Evolutionary conservation across 2,113 vertebrate species (phyloP), one percentile per base, ranked within the genome.

Genomic region (Potamarius usumacintae): DNA sequence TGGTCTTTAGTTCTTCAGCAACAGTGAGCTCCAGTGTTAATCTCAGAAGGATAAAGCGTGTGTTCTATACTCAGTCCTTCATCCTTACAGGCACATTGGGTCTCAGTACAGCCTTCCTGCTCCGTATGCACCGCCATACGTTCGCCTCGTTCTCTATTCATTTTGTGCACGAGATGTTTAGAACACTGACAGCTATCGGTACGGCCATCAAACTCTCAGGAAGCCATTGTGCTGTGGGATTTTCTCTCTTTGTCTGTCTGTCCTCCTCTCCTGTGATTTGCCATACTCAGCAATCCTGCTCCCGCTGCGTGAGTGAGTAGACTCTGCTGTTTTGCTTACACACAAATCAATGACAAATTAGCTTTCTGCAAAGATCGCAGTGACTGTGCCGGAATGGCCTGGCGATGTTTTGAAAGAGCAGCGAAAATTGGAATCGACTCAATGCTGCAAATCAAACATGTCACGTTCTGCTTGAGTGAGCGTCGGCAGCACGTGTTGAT

Each of bases 301-400:
- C 83, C 88, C 27, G 58, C 90, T 91, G 90, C 20, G 90, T 34
- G 10, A 34, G 53, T 27, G 82, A 89, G 86, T 82, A 63, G 77
- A 85, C 85, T 87, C 82, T 65, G 80, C 87, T 85, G 78, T 58
- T 89, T 85, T 87, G 83, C 86, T 80, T 85, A 72, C 89, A 84
- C 84, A 90, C 89, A 89, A 86, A 91, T 90, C 90, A 90, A 87
- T 90, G 89, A 86, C 60, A 78, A 86, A 88, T 89, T 58, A 52
- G 84, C 81, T 85, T 86, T 91, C 81, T 85, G 79, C 72, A 89
- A 89, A 91, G 88, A 89, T 86, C 81, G 81, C 76, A 77, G 76
- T 65, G 82, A 84, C 78, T 53, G 48, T 12, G 25, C 34, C 9
- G 50, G 76, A 89, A 86, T 30, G 60, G 81, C 55, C n/a, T 17